Evolutionary conservation across 2,797 vertebrate genomes (phyloP), one percentile per base, ranked within the genome.

Genomic region (Fundulus diaphanus): DNA sequence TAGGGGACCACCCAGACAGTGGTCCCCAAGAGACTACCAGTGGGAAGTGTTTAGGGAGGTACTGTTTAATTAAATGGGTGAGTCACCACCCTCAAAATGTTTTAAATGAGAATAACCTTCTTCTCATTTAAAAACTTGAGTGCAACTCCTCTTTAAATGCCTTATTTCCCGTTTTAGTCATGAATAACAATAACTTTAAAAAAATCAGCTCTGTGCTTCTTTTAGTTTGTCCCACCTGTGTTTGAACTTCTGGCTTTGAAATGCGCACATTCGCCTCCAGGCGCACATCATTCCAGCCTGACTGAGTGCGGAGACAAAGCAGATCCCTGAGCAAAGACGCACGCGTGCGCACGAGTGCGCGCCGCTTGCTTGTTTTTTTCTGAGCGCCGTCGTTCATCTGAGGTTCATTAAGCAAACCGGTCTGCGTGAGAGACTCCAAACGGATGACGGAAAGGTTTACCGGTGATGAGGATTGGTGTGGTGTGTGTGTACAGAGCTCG

Each of bases 1-100:
- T 24, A 52, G 44, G 70, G 89, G 95, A 96, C 95, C 95, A 96
- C 95, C 94, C 95, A 94, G 83, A 76, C 70, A 74, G 81, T 81
- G 57, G 77, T 31, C 78, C 73, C 18, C 81, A 82, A 54, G 33
- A 74, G 76, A 40, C 79, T 79, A 80, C 75, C 67, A 2, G 9
- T 56, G 73, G 76, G 77, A 74, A 63, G 82, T 69, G 68, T 65
- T 8, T 5, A 46, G 24, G 37, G 40, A 67, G n/a, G 52, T 27
- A 54, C 52, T 42, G 52, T 71, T 59, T 29, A 65, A 68, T 72
- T 72, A 57, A 66, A 77, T 67, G 77, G 49, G 70, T 54, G 76
- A 57, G 51, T 37, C 72, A 33, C 63, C 59, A 37, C 9, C 12
- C 20, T 2, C 0, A 66, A 24, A 37, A 27, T 44, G 40, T n/a